phyloP scores from a whole-genome alignment of 2,113 vertebrate species.

The Lipophrys pholis region DNA sequence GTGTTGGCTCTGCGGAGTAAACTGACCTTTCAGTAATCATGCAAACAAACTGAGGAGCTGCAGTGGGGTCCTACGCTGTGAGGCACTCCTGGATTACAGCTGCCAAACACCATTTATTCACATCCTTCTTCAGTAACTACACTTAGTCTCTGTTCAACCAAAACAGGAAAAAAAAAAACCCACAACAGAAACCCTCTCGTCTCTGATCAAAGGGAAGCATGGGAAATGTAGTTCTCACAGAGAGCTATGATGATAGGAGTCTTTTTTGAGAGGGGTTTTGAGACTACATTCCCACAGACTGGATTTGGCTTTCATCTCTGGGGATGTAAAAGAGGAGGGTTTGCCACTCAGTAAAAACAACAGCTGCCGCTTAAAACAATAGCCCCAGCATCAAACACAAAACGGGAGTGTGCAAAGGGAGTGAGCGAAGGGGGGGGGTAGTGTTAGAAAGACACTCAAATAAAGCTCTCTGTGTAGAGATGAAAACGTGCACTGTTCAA shows the following conservation, averaged over 20 bases:
- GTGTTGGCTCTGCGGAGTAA: constrained; percentile 60
- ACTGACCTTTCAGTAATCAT: constrained; percentile 80
- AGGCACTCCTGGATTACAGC: constrained; percentile 61
- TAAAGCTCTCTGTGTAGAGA: constrained; percentile 60
- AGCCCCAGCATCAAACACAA: constrained; percentile 70
- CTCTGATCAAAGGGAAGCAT: constrained; percentile 76
- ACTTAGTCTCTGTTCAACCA: constrained; percentile 35
- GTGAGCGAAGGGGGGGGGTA: constrained; percentile 17
- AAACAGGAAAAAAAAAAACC: constrained; percentile 21
- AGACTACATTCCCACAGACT: constrained; percentile 73
- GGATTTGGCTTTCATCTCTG: constrained; percentile 79
- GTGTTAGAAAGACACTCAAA: constrained; percentile 60
- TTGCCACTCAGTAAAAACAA: constrained; percentile 75
- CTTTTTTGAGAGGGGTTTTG: constrained; percentile 70
- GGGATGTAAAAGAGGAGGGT: constrained; percentile 72
- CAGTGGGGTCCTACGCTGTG: constrained; percentile 39
- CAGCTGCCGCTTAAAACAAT: constrained; percentile 81
- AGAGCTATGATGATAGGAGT: constrained; percentile 70
- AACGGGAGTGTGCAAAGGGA: constrained; percentile 35
- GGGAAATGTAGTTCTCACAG: constrained; percentile 80
- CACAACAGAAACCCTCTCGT: constrained; percentile 46
- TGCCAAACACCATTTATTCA: constrained; percentile 69
- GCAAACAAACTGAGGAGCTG: constrained; percentile 73
- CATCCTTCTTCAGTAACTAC: constrained; percentile 36
- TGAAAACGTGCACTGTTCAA: constrained; percentile 57